Evolutionary conservation across 2,888 invertebrate species (phyloP).

Genomic region (Andrena praecox): DNA sequence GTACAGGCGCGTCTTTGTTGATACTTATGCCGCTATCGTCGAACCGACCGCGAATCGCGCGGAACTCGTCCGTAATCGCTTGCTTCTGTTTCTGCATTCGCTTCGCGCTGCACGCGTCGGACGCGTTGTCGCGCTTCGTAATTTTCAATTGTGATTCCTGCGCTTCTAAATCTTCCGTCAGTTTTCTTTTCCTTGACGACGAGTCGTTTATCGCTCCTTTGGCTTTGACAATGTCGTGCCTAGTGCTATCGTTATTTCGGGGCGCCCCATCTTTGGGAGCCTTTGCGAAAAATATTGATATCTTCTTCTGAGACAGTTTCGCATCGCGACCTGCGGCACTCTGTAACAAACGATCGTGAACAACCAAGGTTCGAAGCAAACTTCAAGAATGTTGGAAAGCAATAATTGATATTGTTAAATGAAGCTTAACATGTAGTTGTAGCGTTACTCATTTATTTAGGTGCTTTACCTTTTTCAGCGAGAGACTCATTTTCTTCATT

Average conservation of each 20-base stretch:
- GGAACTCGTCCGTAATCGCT: not conserved
- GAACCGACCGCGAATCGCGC: not conserved
- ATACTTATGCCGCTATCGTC: not conserved
- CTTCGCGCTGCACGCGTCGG: too few species aligned
- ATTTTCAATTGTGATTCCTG: not conserved
- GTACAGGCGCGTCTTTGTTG: not conserved
- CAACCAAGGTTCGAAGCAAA: not conserved
- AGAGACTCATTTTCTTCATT: too few species aligned
- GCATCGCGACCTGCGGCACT: not conserved
- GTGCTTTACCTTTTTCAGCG: too few species aligned
- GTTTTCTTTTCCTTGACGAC: slow-evolving; percentile 24
- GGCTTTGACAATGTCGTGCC: not conserved
- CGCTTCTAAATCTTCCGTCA: not conserved
- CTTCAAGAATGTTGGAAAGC: not conserved
- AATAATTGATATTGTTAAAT: not conserved
- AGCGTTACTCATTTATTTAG: too few species aligned
- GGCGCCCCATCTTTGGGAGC: not conserved
- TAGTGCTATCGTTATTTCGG: not conserved
- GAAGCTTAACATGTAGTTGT: not conserved
- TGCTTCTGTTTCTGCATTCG: not conserved
- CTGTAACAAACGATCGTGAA: slow-evolving; percentile 21
- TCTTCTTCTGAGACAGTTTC: slow-evolving; percentile 43
- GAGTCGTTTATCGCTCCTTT: too few species aligned
- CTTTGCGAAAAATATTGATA: slow-evolving; percentile 50
- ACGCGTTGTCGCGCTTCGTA: not conserved